Evolutionary conservation across 1,140 invertebrate genomes (phyloP), one percentile per base, ranked within the genome.

Genomic region (Lucilia cuprina): DNA sequence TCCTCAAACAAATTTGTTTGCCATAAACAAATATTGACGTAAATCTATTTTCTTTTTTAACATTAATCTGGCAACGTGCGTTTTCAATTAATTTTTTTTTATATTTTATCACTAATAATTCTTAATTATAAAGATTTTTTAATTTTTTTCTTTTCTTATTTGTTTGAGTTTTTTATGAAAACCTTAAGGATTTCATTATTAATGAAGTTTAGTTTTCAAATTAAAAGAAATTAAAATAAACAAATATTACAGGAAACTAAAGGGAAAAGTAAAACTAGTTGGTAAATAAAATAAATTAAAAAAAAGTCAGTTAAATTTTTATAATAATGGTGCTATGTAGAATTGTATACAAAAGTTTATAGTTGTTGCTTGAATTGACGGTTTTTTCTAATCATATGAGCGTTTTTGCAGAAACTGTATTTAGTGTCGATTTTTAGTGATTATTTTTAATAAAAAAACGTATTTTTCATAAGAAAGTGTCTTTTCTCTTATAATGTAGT

Each of bases 321-420:
- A 41, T 60, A 60, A 7, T n/a, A 60, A 17, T 60, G 55, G 14
- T 70, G 65, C 65, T 70, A 70, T 70, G 65, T 70, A 70, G 65
- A 70, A 70, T 70, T 70, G 65, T 70, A 70, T 70, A 70, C 65
- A 70, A 60, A 60, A 70, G 21, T 70, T 55, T 55, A n/a, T 55
- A 3, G 41, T 55, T 55, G 50, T 55, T 55, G 50, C 12, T 41
- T 2, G 10, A 41, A 17, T 55, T 55, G 17, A 55, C 50, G 17
- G 17, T 55, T n/a, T 55, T 55, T 14, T 55, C 12, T 30, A 30
- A 30, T 55, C 17, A 13, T 55, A 41, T 41, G 41, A 41, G 41
- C 41, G 50, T 14, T 55, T 55, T 55, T 55, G 7, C 7, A 70
- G 10, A 65, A 65, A n/a, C 7, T 19, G 8, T 3, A 65, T 19